Evolutionary conservation across 2,113 vertebrate species (phyloP).

Genomic region (Lynx canadensis): DNA sequence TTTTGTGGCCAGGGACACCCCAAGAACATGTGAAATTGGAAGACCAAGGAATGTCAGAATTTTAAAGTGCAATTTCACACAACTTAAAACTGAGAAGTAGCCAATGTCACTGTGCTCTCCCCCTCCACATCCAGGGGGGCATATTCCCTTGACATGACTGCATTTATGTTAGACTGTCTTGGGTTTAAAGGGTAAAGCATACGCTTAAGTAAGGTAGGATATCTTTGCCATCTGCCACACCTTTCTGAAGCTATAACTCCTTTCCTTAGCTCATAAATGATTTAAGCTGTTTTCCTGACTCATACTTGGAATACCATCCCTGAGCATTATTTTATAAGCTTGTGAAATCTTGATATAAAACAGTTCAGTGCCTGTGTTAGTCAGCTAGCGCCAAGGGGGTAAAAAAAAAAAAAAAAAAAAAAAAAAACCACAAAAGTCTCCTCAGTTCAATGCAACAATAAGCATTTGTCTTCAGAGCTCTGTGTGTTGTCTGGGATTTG

Average conservation of each 20-base stretch:
- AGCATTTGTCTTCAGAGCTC: background rate
- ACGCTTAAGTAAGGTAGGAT: background rate
- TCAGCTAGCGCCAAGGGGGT: background rate
- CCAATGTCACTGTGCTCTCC: background rate
- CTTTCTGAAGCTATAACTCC: background rate
- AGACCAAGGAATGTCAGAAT: background rate
- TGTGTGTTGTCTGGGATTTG: too few species aligned
- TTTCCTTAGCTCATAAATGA: background rate
- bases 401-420: background rate
- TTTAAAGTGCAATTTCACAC: background rate
- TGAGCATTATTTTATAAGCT: background rate
- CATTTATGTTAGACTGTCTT: background rate
- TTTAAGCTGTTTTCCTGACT: background rate
- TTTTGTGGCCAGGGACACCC: background rate
- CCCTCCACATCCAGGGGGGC: too few species aligned
- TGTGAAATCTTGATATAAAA: background rate
- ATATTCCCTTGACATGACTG: background rate
- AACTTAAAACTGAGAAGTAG: background rate
- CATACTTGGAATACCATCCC: background rate
- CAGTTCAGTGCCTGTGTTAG: background rate
- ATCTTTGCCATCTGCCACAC: background rate
- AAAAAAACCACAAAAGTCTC: background rate
- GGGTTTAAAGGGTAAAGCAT: background rate
- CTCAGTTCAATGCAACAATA: background rate
- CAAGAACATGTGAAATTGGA: rapidly evolving